Evolutionary conservation across 1,140 invertebrate species (phyloP).

Genomic region (Zaprionus vittiger): DNA sequence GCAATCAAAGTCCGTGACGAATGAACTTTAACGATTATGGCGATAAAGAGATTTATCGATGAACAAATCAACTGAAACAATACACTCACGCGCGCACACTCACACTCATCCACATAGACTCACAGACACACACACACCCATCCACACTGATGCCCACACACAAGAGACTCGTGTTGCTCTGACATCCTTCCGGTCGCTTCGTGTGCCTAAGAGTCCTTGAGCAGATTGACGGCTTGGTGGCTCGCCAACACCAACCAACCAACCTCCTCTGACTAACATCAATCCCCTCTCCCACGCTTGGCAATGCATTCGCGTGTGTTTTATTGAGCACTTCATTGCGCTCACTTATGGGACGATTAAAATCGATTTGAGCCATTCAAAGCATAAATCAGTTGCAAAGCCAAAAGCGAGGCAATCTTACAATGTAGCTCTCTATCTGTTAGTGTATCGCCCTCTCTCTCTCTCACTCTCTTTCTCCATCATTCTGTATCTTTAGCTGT

Average conservation of each 20-base stretch:
- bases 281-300: neutral
- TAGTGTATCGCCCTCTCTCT: neutral
- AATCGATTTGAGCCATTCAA: constrained; percentile 75
- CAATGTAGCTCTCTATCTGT: constrained; percentile 35
- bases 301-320: constrained; percentile 61
- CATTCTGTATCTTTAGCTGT: neutral
- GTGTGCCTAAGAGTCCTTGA: constrained; percentile 43
- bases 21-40: constrained; percentile 80
- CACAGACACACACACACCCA: constrained; percentile 21
- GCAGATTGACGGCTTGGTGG: constrained; percentile 34
- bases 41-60: constrained; percentile 80
- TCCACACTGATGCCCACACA: neutral
- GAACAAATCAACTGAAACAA: constrained; percentile 74
- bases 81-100: constrained; percentile 44
- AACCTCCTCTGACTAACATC: neutral
- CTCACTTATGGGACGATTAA: constrained; percentile 76
- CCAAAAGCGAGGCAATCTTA: constrained; percentile 30
- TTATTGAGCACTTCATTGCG: constrained; percentile 77
- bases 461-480: neutral
- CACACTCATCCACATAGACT: constrained; percentile 12
- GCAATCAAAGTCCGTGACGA: constrained; percentile 75
- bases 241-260: neutral
- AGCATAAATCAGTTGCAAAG: constrained; percentile 69
- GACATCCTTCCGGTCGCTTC: constrained; percentile 41
- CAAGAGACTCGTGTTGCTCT: constrained; percentile 8